phyloP scores from a whole-genome alignment of 2,888 invertebrate genomes.

The Platerodrilus igneus region DNA sequence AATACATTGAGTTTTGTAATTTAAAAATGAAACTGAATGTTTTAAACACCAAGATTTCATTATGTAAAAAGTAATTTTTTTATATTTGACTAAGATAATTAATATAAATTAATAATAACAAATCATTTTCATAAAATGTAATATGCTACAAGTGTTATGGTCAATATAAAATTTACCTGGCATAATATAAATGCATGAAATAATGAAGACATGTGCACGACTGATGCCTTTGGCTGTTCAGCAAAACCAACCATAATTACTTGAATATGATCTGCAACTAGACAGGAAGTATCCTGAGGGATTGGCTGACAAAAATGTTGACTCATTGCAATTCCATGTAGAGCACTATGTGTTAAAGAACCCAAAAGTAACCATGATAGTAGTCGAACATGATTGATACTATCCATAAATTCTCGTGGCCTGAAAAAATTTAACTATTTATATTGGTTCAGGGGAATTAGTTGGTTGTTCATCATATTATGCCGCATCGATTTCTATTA shows the following conservation, averaged over 20 bases:
- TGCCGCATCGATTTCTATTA: too few species aligned
- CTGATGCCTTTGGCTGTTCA: conserved; percentile 88
- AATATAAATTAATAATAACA: not conserved
- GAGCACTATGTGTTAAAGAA: conserved; percentile 82
- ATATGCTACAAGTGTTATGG: too few species aligned
- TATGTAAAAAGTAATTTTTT: conserved; percentile 4
- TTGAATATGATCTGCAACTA: conserved; percentile 96
- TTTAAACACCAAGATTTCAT: too few species aligned
- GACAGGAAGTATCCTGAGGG: conserved; percentile 92
- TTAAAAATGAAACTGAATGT: too few species aligned
- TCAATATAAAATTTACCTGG: too few species aligned
- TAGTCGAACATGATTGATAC: conserved; percentile 88
- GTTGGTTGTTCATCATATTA: too few species aligned
- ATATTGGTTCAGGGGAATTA: too few species aligned
- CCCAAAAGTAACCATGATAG: conserved; percentile 95
- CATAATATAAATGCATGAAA: conserved; percentile 97
- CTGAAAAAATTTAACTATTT: conserved; percentile 49
- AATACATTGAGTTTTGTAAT: too few species aligned
- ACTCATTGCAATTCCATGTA: conserved; percentile 53
- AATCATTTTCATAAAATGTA: too few species aligned
- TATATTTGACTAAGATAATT: conserved; percentile 1
- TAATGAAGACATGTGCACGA: conserved; percentile 91
- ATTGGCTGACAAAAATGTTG: conserved; percentile 71
- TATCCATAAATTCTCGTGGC: conserved; percentile 91
- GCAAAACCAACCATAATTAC: conserved; percentile 95